Evolutionary conservation across 2,113 vertebrate species (phyloP).

Genomic region (Crotophaga sulcirostris): DNA sequence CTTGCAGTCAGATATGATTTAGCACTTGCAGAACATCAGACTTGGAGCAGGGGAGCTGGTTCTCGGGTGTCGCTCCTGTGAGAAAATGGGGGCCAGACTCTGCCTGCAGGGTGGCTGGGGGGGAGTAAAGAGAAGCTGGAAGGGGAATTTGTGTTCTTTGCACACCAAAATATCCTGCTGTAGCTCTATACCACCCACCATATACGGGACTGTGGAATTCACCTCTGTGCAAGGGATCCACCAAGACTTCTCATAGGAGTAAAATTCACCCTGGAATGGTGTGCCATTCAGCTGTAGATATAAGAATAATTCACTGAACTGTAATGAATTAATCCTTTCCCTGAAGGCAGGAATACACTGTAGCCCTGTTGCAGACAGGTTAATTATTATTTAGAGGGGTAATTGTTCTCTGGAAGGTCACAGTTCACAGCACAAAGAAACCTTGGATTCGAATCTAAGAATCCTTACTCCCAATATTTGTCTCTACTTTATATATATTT

Average conservation of each 20-base stretch:
- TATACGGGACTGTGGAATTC: background rate
- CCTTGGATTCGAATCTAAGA: background rate
- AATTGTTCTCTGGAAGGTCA: background rate
- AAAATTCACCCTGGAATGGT: background rate
- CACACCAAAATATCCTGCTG: background rate
- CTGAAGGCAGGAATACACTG: background rate
- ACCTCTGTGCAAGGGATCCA: background rate
- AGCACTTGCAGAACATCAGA: background rate
- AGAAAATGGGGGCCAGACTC: background rate
- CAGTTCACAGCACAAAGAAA: background rate
- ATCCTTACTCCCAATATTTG: background rate
- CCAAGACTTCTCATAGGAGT: background rate
- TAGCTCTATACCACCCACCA: background rate
- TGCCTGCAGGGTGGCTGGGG: background rate
- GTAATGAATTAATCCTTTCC: background rate
- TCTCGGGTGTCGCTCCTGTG: background rate
- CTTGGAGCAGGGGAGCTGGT: background rate
- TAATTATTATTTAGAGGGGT: slow-evolving; percentile 33
- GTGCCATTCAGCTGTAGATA: background rate
- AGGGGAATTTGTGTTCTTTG: background rate
- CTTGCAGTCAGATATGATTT: background rate
- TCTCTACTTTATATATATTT: background rate
- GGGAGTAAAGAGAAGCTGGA: background rate
- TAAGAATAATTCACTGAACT: background rate
- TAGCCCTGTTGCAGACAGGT: background rate